phyloP scores from a whole-genome alignment of 2,888 invertebrate genomes.

The Lithophane semibrunnea region DNA sequence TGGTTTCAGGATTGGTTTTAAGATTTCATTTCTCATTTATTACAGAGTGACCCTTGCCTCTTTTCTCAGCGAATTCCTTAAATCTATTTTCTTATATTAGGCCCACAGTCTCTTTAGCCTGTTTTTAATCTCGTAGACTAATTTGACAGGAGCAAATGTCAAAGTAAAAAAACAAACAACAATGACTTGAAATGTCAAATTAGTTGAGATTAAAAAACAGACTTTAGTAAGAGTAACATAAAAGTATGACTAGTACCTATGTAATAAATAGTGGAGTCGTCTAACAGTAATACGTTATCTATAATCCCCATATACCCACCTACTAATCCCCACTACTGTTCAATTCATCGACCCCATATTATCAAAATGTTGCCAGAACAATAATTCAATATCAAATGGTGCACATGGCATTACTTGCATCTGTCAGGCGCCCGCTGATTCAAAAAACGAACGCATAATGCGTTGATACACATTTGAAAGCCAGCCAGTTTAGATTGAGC shows the following conservation, averaged over 20 bases:
- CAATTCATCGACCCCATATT: constrained; percentile 58
- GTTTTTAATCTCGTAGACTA: no score
- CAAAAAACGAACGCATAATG: constrained; percentile 84
- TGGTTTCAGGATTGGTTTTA: neutral
- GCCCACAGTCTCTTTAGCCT: no score
- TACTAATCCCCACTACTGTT: constrained; percentile 55
- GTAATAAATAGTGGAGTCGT: neutral
- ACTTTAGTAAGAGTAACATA: no score
- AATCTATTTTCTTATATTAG: no score
- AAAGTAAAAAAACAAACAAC: no score
- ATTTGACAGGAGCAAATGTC: no score
- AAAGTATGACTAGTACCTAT: no score
- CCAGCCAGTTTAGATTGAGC: constrained; percentile 61
- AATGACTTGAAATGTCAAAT: no score
- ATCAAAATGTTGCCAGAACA: constrained; percentile 72
- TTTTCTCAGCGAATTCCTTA: no score
- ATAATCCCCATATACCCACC: constrained; percentile 41
- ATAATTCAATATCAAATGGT: constrained; percentile 73
- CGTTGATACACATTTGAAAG: constrained; percentile 83
- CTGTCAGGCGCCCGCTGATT: constrained; percentile 86
- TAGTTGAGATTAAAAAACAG: no score
- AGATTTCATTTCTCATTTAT: neutral
- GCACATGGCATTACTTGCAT: constrained; percentile 89
- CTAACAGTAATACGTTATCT: constrained; percentile 4
- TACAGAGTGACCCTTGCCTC: no score